Conservation (phyloP, 2,797 vertebrate genomes). For the Spizella passerina region DNA sequence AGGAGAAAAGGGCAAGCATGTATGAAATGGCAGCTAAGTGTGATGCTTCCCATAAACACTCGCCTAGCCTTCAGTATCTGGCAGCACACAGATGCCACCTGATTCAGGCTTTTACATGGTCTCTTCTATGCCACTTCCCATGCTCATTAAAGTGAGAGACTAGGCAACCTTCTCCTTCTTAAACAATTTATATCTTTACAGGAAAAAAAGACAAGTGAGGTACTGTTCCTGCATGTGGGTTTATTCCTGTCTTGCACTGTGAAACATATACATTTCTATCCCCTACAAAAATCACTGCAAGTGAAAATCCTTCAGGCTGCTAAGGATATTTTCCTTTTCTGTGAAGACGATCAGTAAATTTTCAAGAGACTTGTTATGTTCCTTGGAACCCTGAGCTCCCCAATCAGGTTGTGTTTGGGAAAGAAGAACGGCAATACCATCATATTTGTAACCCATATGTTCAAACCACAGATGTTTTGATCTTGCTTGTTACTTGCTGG, state of each 20-base stretch:
- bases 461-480: neutral
- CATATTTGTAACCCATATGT: neutral
- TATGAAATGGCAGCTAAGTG: neutral
- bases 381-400: neutral
- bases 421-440: neutral
- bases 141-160: neutral
- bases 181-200: neutral
- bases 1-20: neutral
- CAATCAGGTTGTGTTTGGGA: neutral
- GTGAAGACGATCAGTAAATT: neutral
- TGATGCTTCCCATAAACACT: neutral
- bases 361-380: rapidly evolving
- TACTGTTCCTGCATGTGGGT: neutral
- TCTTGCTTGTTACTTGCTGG: neutral
- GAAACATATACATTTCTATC: neutral
- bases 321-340: neutral
- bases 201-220: neutral
- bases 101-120: neutral
- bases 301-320: neutral
- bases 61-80: neutral
- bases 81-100: neutral
- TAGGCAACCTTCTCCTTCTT: neutral
- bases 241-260: neutral
- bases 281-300: neutral
- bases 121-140: neutral